Evolutionary conservation across 1,140 invertebrate species (phyloP).

Genomic region (Ceratoteleas bidentatus): DNA sequence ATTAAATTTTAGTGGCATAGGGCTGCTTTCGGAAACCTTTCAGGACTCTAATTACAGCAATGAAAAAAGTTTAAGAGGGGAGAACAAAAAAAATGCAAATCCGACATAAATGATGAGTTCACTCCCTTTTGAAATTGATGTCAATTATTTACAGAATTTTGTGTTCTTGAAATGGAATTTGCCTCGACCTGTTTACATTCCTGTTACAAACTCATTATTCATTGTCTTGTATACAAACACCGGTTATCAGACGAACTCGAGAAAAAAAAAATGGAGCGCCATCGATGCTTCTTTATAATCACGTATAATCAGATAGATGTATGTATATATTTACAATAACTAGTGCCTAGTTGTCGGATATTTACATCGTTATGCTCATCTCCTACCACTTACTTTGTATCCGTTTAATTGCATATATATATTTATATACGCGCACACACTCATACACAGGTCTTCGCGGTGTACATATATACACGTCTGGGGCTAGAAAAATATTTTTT

Average conservation of each 20-base stretch:
- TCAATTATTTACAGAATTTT: too few species aligned
- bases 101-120: too few species aligned
- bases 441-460: slow-evolving; percentile 47
- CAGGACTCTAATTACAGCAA: too few species aligned
- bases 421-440: slow-evolving; percentile 58
- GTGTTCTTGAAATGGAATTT: too few species aligned
- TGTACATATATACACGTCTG: slow-evolving; percentile 52
- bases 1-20: too few species aligned
- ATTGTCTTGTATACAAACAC: background rate
- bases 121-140: too few species aligned
- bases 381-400: slow-evolving; percentile 15
- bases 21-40: too few species aligned
- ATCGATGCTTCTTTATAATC: slow-evolving; percentile 42
- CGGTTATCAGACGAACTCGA: background rate
- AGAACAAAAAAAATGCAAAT: too few species aligned
- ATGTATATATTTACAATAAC: slow-evolving; percentile 55
- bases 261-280: slow-evolving; percentile 8
- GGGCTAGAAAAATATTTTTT: slow-evolving; percentile 32
- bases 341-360: slow-evolving; percentile 25
- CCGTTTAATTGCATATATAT: slow-evolving; percentile 29
- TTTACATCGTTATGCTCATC: slow-evolving; percentile 29
- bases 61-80: too few species aligned
- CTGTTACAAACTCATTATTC: too few species aligned
- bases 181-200: too few species aligned
- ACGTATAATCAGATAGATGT: slow-evolving; percentile 27